These are phyloP conservation scores for Athalia cordata DNA, from an alignment of 2,888 invertebrate species.

Conservation along the genomic window DNA sequence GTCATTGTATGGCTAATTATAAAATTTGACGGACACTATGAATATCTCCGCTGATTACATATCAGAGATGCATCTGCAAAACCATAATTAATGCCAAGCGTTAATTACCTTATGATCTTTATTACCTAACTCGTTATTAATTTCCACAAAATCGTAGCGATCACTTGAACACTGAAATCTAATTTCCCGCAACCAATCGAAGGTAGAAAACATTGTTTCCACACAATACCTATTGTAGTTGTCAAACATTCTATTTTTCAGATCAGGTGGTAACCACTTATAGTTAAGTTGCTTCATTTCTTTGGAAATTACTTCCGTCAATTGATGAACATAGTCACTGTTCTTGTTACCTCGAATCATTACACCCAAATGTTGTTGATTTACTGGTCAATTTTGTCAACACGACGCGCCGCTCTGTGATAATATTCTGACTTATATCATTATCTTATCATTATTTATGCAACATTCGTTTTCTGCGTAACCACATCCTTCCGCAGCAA, in stretches of 20 bases:
- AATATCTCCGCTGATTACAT: neutral
- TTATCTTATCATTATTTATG: conserved; percentile 38
- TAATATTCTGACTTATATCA: conserved; percentile 17
- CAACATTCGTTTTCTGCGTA: conserved; percentile 18
- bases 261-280: conserved; percentile 52
- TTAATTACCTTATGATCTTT: conserved; percentile 17
- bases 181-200: conserved; percentile 55
- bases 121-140: neutral
- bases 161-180: conserved; percentile 51
- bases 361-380: neutral
- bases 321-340: neutral
- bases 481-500: conserved; percentile 36
- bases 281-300: conserved; percentile 22
- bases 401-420: neutral
- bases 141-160: conserved; percentile 49
- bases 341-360: conserved; percentile 27
- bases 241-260: conserved; percentile 48
- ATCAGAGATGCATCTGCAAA: neutral
- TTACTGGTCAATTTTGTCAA: conserved; percentile 1
- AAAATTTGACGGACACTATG: neutral
- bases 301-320: conserved; percentile 22
- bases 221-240: conserved; percentile 51
- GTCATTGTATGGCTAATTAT: too few species aligned
- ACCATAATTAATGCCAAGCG: neutral
- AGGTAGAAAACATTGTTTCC: conserved; percentile 34